Evolutionary conservation across 1,140 invertebrate genomes (phyloP), one percentile per base, ranked within the genome.

Genomic region (Calosoma granatense): DNA sequence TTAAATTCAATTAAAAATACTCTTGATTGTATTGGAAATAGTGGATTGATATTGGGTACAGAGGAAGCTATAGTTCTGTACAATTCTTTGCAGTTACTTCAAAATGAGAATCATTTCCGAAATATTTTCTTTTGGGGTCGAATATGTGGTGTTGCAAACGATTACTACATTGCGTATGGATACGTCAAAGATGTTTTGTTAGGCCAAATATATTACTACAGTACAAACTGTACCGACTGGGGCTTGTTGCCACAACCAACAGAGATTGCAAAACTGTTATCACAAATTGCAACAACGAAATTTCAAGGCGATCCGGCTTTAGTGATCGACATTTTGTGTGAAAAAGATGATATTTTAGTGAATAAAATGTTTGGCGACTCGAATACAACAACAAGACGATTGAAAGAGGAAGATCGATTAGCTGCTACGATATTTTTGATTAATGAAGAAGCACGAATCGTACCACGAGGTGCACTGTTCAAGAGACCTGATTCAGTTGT

Each of bases 341-440:
- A 76, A 72, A 68, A 67, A 59, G 67, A 69, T 52, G 67, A 70
- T 59, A 65, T 61, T 36, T 58, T 56, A 22, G 51, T 65, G 6
- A 64, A 61, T 20, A 56, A 55, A 53, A 47, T 47, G 15, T 47
- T 12, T 17, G 41, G 41, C 4, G 17, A 47, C 17, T 3, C 4
- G 9, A 17, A 47, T 17, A 72, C 74, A 3, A 67, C 69, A 23
- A 67, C 76, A 54, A 65, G 70, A 55, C 72, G 79, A 56, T 67
- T 90, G 21, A 88, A 87, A 67, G 87, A 91, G 69, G 87, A 90
- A 67, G 81, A 83, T 59, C 77, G 86, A n/a, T 64, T 90, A 12
- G 73, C 85, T 0, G 82, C 83, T 3, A 80, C 79, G 1, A 76
- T 90, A 9, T 74, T 80, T 53, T 75, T 81, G 3, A 87, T 90